phyloP scores from a whole-genome alignment of 2,113 vertebrate genomes.

The Archocentrus centrarchus region DNA sequence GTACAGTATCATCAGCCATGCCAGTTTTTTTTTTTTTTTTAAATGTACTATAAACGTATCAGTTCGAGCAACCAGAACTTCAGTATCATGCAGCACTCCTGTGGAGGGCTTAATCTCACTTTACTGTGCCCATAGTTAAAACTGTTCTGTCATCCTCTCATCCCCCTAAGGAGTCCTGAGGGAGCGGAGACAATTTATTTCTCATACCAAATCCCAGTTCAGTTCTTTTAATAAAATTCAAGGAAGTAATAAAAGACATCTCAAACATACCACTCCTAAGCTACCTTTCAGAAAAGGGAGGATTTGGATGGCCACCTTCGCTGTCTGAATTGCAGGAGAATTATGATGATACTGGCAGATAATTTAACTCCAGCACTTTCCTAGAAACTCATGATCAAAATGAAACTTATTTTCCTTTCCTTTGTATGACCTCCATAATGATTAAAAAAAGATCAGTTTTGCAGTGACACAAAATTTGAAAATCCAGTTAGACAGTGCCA shows the following conservation, averaged over 20 bases:
- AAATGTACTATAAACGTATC: conserved; percentile 4
- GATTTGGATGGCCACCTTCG: neutral
- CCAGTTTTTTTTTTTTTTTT: neutral
- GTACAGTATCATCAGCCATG: conserved; percentile 1
- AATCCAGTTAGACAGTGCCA: conserved; percentile 53
- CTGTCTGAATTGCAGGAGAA: conserved; percentile 15
- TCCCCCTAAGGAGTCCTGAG: conserved; percentile 36
- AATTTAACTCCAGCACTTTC: neutral
- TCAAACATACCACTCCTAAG: neutral
- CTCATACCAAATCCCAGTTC: conserved; percentile 22
- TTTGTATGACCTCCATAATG: neutral
- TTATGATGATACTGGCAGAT: neutral
- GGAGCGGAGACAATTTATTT: conserved; percentile 43
- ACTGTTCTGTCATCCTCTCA: conserved; percentile 17
- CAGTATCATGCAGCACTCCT: neutral
- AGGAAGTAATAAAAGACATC: conserved; percentile 26
- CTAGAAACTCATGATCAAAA: neutral
- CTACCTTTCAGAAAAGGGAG: neutral
- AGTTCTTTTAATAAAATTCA: conserved; percentile 35
- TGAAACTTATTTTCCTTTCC: neutral
- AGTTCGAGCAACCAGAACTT: conserved; percentile 29
- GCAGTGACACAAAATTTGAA: neutral
- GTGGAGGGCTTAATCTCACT: neutral
- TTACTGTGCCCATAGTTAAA: conserved; percentile 23
- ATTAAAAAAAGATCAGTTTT: neutral